Evolutionary conservation across 2,113 vertebrate genomes (phyloP).

Genomic region (Malurus cyaneus): DNA sequence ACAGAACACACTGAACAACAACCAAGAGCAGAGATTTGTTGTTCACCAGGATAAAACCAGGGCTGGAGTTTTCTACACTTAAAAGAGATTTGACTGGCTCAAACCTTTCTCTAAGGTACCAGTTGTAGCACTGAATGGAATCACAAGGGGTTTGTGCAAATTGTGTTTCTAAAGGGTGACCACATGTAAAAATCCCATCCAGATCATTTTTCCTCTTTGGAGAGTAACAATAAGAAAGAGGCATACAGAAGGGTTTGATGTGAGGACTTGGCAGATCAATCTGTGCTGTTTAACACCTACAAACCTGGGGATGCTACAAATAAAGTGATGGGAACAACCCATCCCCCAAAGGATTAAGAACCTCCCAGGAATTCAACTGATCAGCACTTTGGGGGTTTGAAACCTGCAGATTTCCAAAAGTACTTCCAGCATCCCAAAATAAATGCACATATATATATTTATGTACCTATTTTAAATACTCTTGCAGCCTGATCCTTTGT

Average conservation of each 20-base stretch:
- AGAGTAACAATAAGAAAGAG: neutral
- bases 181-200: rapidly evolving
- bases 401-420: neutral
- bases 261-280: neutral
- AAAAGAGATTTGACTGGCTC: neutral
- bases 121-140: neutral
- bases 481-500: neutral
- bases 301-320: neutral
- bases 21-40: neutral
- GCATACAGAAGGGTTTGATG: neutral
- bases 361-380: neutral
- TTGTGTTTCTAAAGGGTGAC: neutral
- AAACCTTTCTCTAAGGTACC: neutral
- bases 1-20: neutral
- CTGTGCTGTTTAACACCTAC: neutral
- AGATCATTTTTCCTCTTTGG: neutral
- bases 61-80: neutral
- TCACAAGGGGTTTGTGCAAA: neutral
- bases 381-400: neutral
- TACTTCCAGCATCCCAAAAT: neutral
- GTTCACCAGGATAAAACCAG: neutral
- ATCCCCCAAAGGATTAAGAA: neutral
- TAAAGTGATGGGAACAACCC: rapidly evolving
- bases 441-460: neutral
- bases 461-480: neutral